Evolutionary conservation across 2,888 invertebrate species (phyloP), one percentile per base, ranked within the genome.

Genomic region (Masnerella sp.): DNA sequence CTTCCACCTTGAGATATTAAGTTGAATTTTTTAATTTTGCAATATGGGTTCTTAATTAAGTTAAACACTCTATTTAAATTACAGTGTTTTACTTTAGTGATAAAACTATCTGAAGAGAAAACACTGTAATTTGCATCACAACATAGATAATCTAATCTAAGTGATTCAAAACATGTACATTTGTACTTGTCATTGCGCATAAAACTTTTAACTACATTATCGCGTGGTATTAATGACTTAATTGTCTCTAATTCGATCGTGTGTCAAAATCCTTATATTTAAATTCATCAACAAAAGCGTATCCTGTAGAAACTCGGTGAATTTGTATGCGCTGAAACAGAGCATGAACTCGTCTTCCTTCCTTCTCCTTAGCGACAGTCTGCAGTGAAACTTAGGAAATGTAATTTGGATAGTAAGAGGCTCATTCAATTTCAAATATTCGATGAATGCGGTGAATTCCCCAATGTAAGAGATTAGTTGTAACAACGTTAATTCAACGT

Each of bases 291-390:
- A 75, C 43, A 40, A 65, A 67, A 62, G 74, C 77, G 77, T 81
- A 85, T 85, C 84, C 85, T 85, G 84, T 84, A 85, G 84, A 85
- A 85, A 85, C 84, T 85, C 82, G 67, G 74, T 74, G 71, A 72
- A 80, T 82, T 80, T 78, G 79, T 79, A 78, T 70, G 74, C 77
- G 80, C 80, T 83, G 79, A 85, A 85, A 85, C 85, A 85, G 85
- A 85, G 85, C 85, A 85, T 85, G 84, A 85, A 85, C 75, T 64
- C 74, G 65, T 81, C 81, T 82, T 78, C 78, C 80, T 80, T 82
- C 81, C 76, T 80, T 79, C 69, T 75, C 42, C 72, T 73, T 68
- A 75, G 68, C 76, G 78, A 80, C 79, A 78, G 71, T 77, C 71
- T 78, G 64, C 43, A 77, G 83, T 81, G 83, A 84, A 85, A 85